Evolutionary conservation across 2,888 invertebrate species (phyloP).

Genomic region (Busseola fusca): DNA sequence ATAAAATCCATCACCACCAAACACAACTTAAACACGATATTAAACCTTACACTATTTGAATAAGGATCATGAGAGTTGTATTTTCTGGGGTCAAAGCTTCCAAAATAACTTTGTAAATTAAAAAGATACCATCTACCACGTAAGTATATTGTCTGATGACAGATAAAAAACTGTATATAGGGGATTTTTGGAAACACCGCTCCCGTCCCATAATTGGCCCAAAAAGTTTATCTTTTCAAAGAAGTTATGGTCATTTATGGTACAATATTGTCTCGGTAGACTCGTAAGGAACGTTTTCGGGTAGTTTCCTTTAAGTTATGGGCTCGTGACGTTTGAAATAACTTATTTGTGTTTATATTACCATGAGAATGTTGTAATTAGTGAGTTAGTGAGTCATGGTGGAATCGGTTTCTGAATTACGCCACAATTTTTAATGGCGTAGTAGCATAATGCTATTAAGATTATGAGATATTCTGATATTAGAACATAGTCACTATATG

Average conservation of each 20-base stretch:
- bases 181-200: conserved; percentile 86
- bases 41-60: background rate
- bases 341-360: conserved; percentile 67
- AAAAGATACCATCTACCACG: conserved; percentile 81
- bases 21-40: conserved; percentile 2
- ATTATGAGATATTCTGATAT: conserved; percentile 22
- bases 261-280: conserved; percentile 76
- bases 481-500: background rate
- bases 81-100: background rate
- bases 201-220: conserved; percentile 82
- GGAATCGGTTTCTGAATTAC: conserved; percentile 44
- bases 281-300: conserved; percentile 63
- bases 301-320: conserved; percentile 74
- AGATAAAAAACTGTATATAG: conserved; percentile 81
- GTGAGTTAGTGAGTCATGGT: conserved; percentile 66
- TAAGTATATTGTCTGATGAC: conserved; percentile 79
- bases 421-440: conserved; percentile 28
- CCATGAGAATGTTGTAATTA: conserved; percentile 72
- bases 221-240: conserved; percentile 84
- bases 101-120: conserved; percentile 67
- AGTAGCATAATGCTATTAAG: conserved; percentile 24
- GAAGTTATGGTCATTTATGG: conserved; percentile 85
- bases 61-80: background rate
- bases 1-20: conserved; percentile 18
- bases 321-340: conserved; percentile 73